These are phyloP conservation scores for Sebastes minor DNA, from an alignment of 2,797 vertebrate species.

Conservation along the genomic window DNA sequence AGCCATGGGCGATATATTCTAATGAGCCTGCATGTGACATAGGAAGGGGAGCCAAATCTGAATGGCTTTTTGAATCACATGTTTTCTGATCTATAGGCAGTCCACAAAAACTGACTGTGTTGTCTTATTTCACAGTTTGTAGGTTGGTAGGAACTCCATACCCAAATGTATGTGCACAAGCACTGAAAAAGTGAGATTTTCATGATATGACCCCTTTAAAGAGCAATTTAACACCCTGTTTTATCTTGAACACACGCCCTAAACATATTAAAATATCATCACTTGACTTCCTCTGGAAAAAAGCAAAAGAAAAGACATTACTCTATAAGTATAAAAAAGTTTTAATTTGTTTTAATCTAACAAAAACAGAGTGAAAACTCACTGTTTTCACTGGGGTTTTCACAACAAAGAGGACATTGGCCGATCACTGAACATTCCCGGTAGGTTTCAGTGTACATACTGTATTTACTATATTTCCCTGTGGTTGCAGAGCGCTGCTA, in stretches of 20 bases:
- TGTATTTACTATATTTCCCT: neutral
- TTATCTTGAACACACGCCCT: neutral
- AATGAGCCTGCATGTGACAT: too few species aligned
- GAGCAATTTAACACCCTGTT: neutral
- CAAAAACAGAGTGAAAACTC: neutral
- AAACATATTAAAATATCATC: neutral
- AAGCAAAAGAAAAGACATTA: too few species aligned
- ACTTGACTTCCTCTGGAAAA: neutral
- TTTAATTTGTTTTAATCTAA: neutral
- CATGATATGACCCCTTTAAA: neutral
- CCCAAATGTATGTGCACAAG: too few species aligned
- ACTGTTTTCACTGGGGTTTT: neutral
- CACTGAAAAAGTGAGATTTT: too few species aligned
- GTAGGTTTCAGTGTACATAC: neutral
- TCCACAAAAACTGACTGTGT: too few species aligned
- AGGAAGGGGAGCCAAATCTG: too few species aligned
- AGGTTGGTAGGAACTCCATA: too few species aligned
- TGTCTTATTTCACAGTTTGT: too few species aligned
- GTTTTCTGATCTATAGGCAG: too few species aligned
- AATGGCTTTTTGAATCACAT: too few species aligned
- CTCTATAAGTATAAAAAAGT: neutral
- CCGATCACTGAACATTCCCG: neutral
- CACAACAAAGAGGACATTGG: neutral
- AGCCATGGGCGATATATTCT: too few species aligned
- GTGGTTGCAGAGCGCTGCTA: neutral